Evolutionary conservation across 2,888 invertebrate species (phyloP).

Genomic region (Drosophila conformis): DNA sequence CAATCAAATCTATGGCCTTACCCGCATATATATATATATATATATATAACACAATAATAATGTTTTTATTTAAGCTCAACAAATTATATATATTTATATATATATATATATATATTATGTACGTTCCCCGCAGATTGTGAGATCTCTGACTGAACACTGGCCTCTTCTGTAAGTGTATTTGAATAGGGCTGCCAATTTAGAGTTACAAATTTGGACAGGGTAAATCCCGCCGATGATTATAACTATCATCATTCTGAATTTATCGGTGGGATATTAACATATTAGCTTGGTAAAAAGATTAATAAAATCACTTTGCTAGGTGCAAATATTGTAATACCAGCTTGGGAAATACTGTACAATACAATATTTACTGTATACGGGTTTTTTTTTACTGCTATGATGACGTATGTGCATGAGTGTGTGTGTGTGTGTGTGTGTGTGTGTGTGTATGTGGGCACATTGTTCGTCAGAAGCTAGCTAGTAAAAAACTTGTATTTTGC

Average conservation of each 20-base stretch:
- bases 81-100: no score
- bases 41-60: no score
- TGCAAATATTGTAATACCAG: not conserved
- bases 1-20: not conserved
- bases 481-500: slow-evolving; percentile 36
- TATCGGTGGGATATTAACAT: slow-evolving; percentile 10
- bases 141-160: slow-evolving; percentile 4
- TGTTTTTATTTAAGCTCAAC: no score
- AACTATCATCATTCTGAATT: not conserved
- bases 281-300: slow-evolving; percentile 10
- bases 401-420: not conserved
- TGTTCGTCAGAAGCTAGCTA: slow-evolving; percentile 1
- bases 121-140: not conserved
- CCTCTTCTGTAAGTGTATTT: not conserved
- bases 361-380: not conserved
- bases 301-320: not conserved
- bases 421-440: not conserved
- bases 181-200: not conserved
- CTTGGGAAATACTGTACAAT: slow-evolving; percentile 3
- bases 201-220: not conserved
- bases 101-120: no score
- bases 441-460: not conserved
- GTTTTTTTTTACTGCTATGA: slow-evolving; percentile 1
- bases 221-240: not conserved
- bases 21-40: no score